phyloP scores from a whole-genome alignment of 2,113 vertebrate species.

The Cyphomyrus discorhynchus region DNA sequence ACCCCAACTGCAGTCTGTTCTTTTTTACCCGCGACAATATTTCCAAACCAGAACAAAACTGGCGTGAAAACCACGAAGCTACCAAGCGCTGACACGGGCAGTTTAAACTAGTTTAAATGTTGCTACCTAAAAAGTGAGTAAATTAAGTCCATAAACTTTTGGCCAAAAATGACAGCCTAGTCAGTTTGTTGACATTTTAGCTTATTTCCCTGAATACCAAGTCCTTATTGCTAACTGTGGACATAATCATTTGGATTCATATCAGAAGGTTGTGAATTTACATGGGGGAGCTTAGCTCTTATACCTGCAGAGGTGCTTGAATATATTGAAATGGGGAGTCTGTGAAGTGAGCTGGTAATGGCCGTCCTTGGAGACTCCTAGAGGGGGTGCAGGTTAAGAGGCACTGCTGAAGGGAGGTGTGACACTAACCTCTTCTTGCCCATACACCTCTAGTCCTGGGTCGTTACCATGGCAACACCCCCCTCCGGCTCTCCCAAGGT shows the following conservation, averaged over 20 bases:
- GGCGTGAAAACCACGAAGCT: neutral
- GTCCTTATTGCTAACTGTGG: neutral
- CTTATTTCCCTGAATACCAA: neutral
- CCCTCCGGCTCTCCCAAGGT: constrained; percentile 55
- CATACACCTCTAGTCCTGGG: constrained; percentile 45
- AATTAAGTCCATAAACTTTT: neutral
- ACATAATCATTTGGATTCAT: neutral
- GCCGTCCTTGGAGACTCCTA: neutral
- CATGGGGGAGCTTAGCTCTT: neutral
- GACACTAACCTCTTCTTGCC: neutral
- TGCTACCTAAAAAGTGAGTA: neutral
- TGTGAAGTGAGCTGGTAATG: neutral
- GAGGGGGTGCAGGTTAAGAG: neutral
- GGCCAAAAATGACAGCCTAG: neutral
- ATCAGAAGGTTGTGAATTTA: neutral
- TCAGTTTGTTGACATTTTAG: neutral
- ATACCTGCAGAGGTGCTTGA: neutral
- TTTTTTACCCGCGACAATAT: neutral
- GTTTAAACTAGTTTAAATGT: neutral
- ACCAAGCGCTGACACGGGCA: neutral
- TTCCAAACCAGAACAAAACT: neutral
- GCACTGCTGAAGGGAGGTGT: neutral
- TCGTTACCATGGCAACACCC: constrained; percentile 49
- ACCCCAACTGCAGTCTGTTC: neutral
- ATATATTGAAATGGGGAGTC: neutral